Evolutionary conservation across 2,113 vertebrate species (phyloP).

Genomic region (Tylochromis polylepis): DNA sequence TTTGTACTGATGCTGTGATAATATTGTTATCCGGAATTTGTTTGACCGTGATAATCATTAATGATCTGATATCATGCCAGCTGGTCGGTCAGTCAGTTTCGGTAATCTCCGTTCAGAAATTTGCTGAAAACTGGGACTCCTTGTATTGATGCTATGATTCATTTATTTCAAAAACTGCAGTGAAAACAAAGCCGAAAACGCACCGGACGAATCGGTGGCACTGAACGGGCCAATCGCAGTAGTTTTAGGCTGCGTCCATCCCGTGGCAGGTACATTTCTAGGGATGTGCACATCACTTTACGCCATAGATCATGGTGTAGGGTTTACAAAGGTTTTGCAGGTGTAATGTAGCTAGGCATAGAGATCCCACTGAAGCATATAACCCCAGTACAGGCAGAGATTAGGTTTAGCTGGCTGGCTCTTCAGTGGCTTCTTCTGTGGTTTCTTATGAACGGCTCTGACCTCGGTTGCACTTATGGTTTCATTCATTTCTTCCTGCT

Average conservation of each 20-base stretch:
- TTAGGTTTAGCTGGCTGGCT: background rate
- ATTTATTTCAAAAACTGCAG: background rate
- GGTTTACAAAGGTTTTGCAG: background rate
- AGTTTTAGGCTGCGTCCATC: background rate
- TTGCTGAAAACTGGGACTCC: background rate
- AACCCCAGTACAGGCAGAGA: background rate
- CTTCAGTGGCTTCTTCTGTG: background rate
- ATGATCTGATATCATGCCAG: background rate
- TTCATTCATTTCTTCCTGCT: background rate
- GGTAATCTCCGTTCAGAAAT: background rate
- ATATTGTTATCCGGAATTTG: background rate
- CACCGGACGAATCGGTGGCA: background rate
- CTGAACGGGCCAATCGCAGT: background rate
- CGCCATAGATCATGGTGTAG: background rate
- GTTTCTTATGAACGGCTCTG: background rate
- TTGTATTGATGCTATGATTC: background rate
- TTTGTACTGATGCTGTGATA: background rate
- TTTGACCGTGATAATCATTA: background rate
- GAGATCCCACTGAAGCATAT: too few relatives aligned
- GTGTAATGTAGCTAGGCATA: background rate
- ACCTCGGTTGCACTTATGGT: background rate
- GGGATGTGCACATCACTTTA: background rate
- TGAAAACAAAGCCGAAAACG: background rate
- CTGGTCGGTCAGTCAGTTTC: background rate
- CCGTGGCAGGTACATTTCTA: background rate